Evolutionary conservation across 2,113 vertebrate species (phyloP).

Genomic region (Macrotus californicus): DNA sequence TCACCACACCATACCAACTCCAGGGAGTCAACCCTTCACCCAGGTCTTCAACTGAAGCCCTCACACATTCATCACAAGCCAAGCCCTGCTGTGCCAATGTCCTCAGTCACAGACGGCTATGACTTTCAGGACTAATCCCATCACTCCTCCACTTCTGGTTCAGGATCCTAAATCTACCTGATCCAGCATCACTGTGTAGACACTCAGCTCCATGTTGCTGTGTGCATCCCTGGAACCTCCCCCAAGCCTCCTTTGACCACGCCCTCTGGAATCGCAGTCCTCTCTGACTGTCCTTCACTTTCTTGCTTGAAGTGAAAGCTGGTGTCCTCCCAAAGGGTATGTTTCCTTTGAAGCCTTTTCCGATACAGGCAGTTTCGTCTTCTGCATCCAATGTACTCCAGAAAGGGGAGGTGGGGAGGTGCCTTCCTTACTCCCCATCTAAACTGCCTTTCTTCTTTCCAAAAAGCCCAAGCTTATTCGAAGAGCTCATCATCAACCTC

Average conservation of each 20-base stretch:
- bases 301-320: background rate
- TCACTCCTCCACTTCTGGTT: background rate
- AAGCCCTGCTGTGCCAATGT: background rate
- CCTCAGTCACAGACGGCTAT: background rate
- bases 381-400: background rate
- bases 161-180: background rate
- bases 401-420: background rate
- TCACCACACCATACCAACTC: background rate
- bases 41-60: background rate
- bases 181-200: background rate
- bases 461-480: background rate
- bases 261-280: background rate
- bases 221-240: accelerated
- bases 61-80: background rate
- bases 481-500: background rate
- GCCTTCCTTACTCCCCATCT: background rate
- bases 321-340: background rate
- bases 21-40: background rate
- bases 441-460: background rate
- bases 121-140: background rate
- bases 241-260: background rate
- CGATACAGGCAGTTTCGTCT: background rate
- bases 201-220: background rate
- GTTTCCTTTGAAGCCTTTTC: background rate
- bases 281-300: background rate